Base-by-base conservation (phyloP, 2,888 invertebrate genomes). In the Thymelicus acteon region DNA sequence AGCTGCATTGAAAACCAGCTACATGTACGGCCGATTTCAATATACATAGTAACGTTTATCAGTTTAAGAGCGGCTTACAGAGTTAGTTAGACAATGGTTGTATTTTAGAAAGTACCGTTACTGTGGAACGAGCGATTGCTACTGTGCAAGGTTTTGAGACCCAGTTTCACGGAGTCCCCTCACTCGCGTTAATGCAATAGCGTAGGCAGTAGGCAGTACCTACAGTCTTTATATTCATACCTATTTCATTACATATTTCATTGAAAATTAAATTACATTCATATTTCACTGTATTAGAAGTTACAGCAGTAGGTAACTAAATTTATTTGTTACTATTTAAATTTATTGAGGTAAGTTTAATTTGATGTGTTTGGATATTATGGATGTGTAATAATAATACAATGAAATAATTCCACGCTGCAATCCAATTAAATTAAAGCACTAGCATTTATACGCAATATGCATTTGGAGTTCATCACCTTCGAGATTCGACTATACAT, bases 1-100 rank as follows among this genome's bases (percentile, higher is more conserved):
- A 73, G 60, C 64, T 70, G 84, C 85, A 89, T 88, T 86, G 85
- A 88, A 87, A 80, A 85, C 85, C 84, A 81, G 76, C 79, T 80
- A 81, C 78, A 84, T 81, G 84, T 73, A 84, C 83, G 62, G 69
- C 64, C 63, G 67, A 63, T 71, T 74, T 67, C 65, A 63, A 68
- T 67, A 67, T n/a, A n/a, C n/a, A n/a, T 63, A 58, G 60, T 65
- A 65, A 44, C 47, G 49, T 71, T 62, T 64, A 60, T n/a, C 31
- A 63, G 15, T 60, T 60, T 71, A 62, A 54, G 48, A 71, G 48
- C 54, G 67, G 48, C 62, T 67, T 71, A 62, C 62, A 39, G 62
- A 48, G 54, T 71, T 69, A 60, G 64, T 60, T 54, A 71, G 71
- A 71, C 71, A 71, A 71, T 71, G 65, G 60, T 71, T 60, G 71